Conservation (phyloP, 30 jellyfish, hydroid and myxozoan genomes). For the Aurelia coerulea region DNA sequence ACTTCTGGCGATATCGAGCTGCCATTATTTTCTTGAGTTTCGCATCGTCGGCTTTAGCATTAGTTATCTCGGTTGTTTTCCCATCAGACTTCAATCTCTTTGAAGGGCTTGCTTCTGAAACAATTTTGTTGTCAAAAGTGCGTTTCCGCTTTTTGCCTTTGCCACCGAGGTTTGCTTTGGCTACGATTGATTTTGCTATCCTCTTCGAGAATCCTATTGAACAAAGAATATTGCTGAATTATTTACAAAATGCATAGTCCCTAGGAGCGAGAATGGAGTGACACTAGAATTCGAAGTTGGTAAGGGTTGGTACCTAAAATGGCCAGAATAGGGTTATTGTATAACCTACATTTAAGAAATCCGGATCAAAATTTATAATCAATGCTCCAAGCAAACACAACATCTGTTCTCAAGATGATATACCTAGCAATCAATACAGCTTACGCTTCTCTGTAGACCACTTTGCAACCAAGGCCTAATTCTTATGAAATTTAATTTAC, state of each 20-base stretch:
- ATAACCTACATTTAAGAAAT: too few relatives aligned
- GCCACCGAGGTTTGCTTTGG: slow-evolving; percentile 51
- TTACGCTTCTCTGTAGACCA: too few relatives aligned
- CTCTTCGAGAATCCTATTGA: slow-evolving; percentile 21
- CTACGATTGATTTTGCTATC: slow-evolving; percentile 16
- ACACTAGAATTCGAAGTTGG: too few relatives aligned
- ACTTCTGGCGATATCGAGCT: slow-evolving; percentile 45
- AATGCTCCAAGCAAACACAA: too few relatives aligned
- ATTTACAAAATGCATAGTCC: neutral
- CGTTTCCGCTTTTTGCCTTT: slow-evolving; percentile 55
- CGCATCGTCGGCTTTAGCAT: slow-evolving; percentile 10
- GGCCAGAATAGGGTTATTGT: too few relatives aligned
- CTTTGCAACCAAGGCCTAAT: too few relatives aligned
- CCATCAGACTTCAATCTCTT: slow-evolving; percentile 28
- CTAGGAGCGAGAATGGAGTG: too few relatives aligned
- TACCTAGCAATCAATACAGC: too few relatives aligned
- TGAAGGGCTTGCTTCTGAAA: slow-evolving; percentile 21
- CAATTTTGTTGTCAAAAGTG: slow-evolving; percentile 43
- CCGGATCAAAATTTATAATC: too few relatives aligned
- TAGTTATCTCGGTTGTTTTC: neutral
- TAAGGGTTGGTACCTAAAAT: too few relatives aligned
- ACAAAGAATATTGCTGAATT: neutral
- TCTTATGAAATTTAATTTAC: too few relatives aligned
- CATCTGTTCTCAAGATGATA: too few relatives aligned
- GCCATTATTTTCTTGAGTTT: slow-evolving; percentile 39